phyloP scores from a whole-genome alignment of 1,140 invertebrate genomes.

The Idris sp. region DNA sequence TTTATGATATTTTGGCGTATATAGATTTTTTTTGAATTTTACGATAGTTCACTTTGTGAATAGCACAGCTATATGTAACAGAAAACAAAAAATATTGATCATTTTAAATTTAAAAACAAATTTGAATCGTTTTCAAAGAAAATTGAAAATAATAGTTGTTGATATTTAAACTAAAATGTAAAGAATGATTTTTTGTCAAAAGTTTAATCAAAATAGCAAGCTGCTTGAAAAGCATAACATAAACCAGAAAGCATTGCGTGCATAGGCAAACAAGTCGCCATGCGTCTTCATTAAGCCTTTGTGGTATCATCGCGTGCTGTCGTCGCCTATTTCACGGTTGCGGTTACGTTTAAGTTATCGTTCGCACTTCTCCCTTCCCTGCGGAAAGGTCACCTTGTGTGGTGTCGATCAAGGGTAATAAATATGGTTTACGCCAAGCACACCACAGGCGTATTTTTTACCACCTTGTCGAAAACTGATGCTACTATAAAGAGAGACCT shows the following conservation, averaged over 20 bases:
- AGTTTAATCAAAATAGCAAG: slow-evolving; percentile 33
- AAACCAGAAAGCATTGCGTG: slow-evolving; percentile 51
- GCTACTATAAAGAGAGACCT: slow-evolving; percentile 25
- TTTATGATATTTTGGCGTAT: slow-evolving; percentile 18
- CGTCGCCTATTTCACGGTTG: slow-evolving; percentile 62
- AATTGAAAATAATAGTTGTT: too few relatives aligned
- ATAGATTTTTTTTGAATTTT: slow-evolving; percentile 34
- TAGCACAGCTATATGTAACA: not conserved
- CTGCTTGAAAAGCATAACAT: slow-evolving; percentile 41
- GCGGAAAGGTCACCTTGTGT: slow-evolving; percentile 35
- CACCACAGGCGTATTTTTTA: slow-evolving; percentile 49
- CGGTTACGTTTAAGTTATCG: slow-evolving; percentile 56
- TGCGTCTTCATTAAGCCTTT: slow-evolving; percentile 68
- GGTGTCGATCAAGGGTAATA: slow-evolving; percentile 63
- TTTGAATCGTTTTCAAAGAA: too few relatives aligned
- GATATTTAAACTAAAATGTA: slow-evolving; percentile 5
- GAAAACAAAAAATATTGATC: too few relatives aligned
- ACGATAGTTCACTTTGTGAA: slow-evolving; percentile 4
- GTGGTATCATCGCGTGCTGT: slow-evolving; percentile 64
- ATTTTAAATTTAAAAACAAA: too few relatives aligned
- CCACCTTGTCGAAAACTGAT: slow-evolving; percentile 32
- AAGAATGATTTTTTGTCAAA: slow-evolving; percentile 22
- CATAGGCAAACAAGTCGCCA: slow-evolving; percentile 54
- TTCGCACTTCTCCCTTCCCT: not conserved
- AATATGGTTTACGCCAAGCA: slow-evolving; percentile 54